phyloP scores from a whole-genome alignment of 2,797 vertebrate genomes.

The Dermochelys coriacea region DNA sequence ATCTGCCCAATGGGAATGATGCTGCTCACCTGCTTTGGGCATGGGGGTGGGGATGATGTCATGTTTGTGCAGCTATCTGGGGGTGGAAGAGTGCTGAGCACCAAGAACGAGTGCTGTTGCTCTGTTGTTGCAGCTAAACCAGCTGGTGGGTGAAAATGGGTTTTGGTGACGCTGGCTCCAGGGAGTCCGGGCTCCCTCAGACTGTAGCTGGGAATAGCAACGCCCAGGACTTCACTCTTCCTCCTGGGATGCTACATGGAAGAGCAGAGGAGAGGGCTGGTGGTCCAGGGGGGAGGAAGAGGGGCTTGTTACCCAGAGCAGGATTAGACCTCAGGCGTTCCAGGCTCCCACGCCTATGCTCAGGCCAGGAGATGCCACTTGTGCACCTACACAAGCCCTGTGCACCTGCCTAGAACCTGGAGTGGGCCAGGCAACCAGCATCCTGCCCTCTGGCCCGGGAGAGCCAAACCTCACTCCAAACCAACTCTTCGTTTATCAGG shows the following conservation, averaged over 20 bases:
- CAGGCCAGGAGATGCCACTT: not conserved
- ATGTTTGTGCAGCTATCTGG: not conserved
- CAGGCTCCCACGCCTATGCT: not conserved
- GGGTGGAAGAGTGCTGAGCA: too few species aligned
- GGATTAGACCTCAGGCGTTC: not conserved
- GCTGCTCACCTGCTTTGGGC: too few species aligned
- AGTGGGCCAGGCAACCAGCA: not conserved
- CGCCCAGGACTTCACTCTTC: not conserved
- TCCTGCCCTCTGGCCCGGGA: not conserved
- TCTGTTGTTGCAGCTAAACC: too few species aligned
- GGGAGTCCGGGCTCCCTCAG: not conserved
- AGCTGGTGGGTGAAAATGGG: too few species aligned
- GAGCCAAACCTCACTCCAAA: not conserved
- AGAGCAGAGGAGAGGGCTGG: not conserved
- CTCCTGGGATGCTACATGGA: not conserved
- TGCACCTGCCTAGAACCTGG: not conserved
- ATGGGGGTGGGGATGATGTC: not conserved
- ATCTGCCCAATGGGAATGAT: not conserved
- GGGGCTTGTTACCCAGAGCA: not conserved
- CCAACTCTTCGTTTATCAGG: not conserved
- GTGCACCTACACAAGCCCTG: not conserved
- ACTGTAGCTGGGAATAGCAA: fast-evolving
- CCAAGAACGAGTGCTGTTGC: too few species aligned
- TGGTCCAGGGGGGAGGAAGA: not conserved
- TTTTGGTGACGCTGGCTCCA: too few species aligned